Evolutionary conservation across 2,888 invertebrate genomes (phyloP), one percentile per base, ranked within the genome.

Genomic region (Petrolisthes manimaculis): DNA sequence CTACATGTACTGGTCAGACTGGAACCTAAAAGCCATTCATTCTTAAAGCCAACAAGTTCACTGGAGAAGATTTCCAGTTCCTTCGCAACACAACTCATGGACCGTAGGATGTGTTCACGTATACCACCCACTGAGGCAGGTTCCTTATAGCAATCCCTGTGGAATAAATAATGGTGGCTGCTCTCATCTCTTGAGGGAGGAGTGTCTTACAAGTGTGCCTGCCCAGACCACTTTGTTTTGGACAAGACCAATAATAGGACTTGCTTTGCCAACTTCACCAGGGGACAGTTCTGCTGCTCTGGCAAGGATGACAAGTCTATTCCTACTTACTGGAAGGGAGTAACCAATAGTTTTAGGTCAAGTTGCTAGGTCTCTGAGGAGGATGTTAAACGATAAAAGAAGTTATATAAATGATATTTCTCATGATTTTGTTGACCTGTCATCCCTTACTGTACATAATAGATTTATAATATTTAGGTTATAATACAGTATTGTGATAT

Each of bases 11-110:
- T 99, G 99, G 98, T 97, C 98, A 0, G 99, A 99, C 93, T 99
- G 99, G 99, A 99, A 99, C 93, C 93, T 97, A 83, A 98, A 98
- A 93, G 97, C 97, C n/a, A n/a, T n/a, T n/a, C 0, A 96, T 99
- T 85, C 95, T 96, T 91, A 95, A 96, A 92, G 98, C 98, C 0
- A 96, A 98, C 92, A 99, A 99, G 93, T 98, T 97, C 93, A 96
- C 96, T 0, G 95, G 95, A 83, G 92, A 92, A 91, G 95, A 96
- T 92, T 94, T 96, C 85, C 95, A 94, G 83, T 93, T 96, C 1
- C 93, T 99, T 1, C 94, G 97, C 84, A 98, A 98, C 92, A 97
- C 97, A 0, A 98, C 98, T 0, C 99, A 99, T 93, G 95, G 98
- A 84, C 98, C 99, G 0, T 98, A 98, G 93, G 98, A 98, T n/a